phyloP scores from a whole-genome alignment of 2,888 invertebrate species.

The Drosophila neonasuta region DNA sequence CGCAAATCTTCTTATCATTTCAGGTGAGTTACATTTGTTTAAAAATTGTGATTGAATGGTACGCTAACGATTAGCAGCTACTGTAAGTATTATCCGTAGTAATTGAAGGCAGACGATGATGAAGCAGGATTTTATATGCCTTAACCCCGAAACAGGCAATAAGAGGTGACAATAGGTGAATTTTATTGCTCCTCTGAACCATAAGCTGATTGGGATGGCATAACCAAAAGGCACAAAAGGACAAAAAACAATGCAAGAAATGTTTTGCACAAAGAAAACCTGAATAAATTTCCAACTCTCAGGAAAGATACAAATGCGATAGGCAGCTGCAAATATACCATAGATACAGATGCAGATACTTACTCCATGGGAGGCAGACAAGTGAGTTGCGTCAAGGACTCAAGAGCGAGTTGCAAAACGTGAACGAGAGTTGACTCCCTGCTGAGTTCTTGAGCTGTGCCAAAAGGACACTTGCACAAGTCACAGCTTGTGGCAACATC shows the following conservation, averaged over 20 bases:
- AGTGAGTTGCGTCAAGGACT: conserved; percentile 39
- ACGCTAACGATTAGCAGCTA: conserved; percentile 39
- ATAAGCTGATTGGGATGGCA: conserved; percentile 32
- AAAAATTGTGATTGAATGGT: conserved; percentile 20
- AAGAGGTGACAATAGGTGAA: conserved; percentile 14
- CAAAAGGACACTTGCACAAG: conserved; percentile 26
- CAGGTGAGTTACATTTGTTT: conserved; percentile 61
- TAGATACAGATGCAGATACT: conserved; percentile 27
- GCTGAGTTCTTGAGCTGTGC: conserved; percentile 25
- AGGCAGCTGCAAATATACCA: conserved; percentile 15
- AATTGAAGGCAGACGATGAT: conserved; percentile 17
- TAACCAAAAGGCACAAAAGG: background rate
- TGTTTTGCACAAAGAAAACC: conserved; percentile 14
- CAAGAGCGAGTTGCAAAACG: conserved; percentile 31
- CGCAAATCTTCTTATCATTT: conserved; percentile 31
- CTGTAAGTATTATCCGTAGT: conserved; percentile 62
- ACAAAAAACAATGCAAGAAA: conserved; percentile 2
- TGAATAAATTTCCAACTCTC: conserved; percentile 8
- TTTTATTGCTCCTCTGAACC: conserved; percentile 1
- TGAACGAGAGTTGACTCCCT: conserved; percentile 29
- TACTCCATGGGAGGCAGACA: conserved; percentile 11
- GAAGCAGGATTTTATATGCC: conserved; percentile 2
- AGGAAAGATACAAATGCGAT: conserved; percentile 1
- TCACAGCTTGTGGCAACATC: conserved; percentile 19
- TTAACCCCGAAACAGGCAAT: background rate